A percentile compares a stretch with the other conserved stretches of the same genome.
phyloP scores from a whole-genome alignment of 1,140 invertebrate species.

The Amyelois transitella region DNA sequence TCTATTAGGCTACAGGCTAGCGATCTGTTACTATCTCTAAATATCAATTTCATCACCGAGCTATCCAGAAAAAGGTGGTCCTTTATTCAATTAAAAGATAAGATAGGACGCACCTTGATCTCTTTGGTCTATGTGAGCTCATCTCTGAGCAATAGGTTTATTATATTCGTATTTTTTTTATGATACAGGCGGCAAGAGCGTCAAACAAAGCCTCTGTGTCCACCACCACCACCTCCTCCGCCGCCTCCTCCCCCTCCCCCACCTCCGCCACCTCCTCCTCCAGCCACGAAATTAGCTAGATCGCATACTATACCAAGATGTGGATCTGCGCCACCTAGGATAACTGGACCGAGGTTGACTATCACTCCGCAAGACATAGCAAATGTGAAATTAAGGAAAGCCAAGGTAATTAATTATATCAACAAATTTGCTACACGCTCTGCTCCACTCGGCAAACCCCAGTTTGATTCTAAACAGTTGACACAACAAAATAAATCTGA shows the following conservation, averaged over 20 bases:
- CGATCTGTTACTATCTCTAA: too few relatives aligned
- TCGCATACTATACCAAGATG: slow-evolving; percentile 49
- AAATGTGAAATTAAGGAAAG: slow-evolving; percentile 59
- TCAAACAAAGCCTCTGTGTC: slow-evolving; percentile 14
- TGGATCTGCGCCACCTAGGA: slow-evolving; percentile 52
- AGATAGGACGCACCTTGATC: too few relatives aligned
- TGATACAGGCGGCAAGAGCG: slow-evolving; percentile 14
- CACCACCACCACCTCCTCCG: slow-evolving; percentile 34
- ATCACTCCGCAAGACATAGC: slow-evolving; percentile 67
- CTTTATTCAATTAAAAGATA: too few relatives aligned
- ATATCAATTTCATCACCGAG: too few relatives aligned
- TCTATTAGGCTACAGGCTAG: too few relatives aligned
- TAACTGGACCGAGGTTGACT: slow-evolving; percentile 45
- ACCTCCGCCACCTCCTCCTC: slow-evolving; percentile 20
- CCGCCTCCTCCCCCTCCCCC: slow-evolving; percentile 39
- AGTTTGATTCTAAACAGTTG: too few relatives aligned
- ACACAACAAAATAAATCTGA: too few relatives aligned
- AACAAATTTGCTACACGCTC: too few relatives aligned
- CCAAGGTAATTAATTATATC: slow-evolving; percentile 41
- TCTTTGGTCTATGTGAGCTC: too few relatives aligned
- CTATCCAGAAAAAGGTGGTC: too few relatives aligned
- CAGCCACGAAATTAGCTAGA: slow-evolving; percentile 26
- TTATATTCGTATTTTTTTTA: not conserved
- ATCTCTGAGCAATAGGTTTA: too few relatives aligned
- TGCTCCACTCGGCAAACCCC: too few relatives aligned